These are phyloP conservation scores for Willisornis vidua DNA, from an alignment of 2,113 vertebrate species.

Conservation along the genomic window DNA sequence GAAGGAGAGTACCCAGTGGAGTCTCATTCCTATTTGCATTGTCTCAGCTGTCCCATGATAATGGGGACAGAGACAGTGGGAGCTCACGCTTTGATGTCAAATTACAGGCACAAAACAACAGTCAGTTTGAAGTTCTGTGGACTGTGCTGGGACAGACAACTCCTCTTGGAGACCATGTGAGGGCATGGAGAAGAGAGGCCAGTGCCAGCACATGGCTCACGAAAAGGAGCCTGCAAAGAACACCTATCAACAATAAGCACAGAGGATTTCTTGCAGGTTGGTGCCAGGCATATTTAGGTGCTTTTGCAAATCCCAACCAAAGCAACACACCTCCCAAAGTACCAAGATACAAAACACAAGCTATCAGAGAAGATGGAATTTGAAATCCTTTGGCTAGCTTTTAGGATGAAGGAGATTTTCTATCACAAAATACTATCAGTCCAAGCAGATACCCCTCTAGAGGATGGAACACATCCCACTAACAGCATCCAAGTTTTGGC, in stretches of 20 bases:
- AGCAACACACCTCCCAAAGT: not conserved
- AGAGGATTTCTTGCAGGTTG: not conserved
- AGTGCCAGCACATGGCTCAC: not conserved
- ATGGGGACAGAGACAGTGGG: fast-evolving
- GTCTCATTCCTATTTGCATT: not conserved
- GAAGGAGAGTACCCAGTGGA: not conserved
- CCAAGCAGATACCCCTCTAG: not conserved
- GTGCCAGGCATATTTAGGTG: not conserved
- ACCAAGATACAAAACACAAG: not conserved
- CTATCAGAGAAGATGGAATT: not conserved
- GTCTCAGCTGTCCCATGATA: not conserved
- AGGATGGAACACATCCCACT: not conserved
- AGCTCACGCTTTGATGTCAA: not conserved
- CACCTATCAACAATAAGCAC: not conserved
- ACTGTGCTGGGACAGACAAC: not conserved
- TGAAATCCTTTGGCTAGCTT: not conserved
- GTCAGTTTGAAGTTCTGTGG: not conserved
- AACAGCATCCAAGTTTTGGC: not conserved
- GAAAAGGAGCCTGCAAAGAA: not conserved
- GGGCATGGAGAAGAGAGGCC: not conserved
- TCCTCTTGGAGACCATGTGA: fast-evolving
- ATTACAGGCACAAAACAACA: not conserved
- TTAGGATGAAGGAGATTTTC: constrained; percentile 8
- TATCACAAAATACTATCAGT: not conserved
- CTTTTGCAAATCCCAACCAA: not conserved